Base-by-base conservation (phyloP, 2,113 vertebrate species). In the Ovis canadensis region DNA sequence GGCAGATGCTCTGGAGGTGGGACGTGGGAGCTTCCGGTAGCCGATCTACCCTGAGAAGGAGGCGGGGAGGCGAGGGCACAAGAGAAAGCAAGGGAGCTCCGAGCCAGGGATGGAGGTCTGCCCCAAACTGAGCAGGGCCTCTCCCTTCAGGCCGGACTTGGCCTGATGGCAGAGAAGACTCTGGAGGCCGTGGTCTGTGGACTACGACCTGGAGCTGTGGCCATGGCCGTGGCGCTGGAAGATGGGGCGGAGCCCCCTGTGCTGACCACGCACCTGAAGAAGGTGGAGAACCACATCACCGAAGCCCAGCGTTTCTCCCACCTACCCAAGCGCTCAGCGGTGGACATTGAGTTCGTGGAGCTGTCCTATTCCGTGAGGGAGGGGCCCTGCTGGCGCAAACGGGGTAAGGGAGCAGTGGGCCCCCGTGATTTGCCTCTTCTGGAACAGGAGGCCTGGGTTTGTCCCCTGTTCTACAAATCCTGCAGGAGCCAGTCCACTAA, bases 221-320 rank as follows among this genome's bases (percentile, higher is more conserved):
- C 97, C 89, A 97, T 97, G 98, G 99, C 99, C 89, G 99, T 99
- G 96, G 99, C 99, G 19, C 99, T 99, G 99, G 99, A 99, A 98
- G 99, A 99, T 96, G 99, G 99, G 3, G 99, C 99, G 94, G 99
- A 99, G 64, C 99, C 99, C 1, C 99, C 99, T 0, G 98, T 99
- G 96, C 99, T 99, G 98, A 99, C 99, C 97, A 99, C 99, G 4
- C 99, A 99, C 98, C 98, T 99, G 98, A 99, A 99, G 99, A 99
- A 99, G 98, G 99, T 99, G 98, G 99, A 99, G 98, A 99, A 99
- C 98, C 99, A 99, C 98, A 99, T 99, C 98, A 99, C 99, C 0
- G 99, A 99, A 87, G 99, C 99, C 3, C 99, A 99, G 98, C 99
- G 99, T 93, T 99, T 99, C 98, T 99, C 99, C 62, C 99, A 99